phyloP scores from a whole-genome alignment of 2,797 vertebrate species.

The Spheniscus humboldti region DNA sequence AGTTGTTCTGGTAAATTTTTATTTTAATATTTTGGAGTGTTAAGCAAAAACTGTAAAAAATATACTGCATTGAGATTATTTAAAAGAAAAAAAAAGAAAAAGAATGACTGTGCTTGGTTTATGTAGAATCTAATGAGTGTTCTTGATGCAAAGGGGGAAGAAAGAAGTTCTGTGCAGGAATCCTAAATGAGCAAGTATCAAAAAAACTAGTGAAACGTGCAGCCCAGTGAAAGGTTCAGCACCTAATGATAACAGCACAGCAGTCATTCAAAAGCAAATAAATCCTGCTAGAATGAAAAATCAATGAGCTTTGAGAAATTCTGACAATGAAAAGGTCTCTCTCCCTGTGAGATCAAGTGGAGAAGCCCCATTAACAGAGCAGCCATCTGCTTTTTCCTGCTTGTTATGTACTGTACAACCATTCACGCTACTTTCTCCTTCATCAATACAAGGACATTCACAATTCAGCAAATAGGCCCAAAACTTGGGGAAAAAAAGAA shows the following conservation, averaged over 20 bases:
- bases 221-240: conserved; percentile 57
- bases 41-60: background rate
- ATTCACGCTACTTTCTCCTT: background rate
- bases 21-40: background rate
- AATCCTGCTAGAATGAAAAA: conserved; percentile 66
- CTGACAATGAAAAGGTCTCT: conserved; percentile 47
- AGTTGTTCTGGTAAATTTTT: background rate
- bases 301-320: conserved; percentile 65
- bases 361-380: conserved; percentile 57
- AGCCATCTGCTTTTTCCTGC: conserved; percentile 61
- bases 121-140: background rate
- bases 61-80: background rate
- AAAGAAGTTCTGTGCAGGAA: conserved; percentile 29
- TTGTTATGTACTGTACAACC: background rate
- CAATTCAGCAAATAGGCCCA: background rate
- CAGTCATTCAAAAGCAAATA: conserved; percentile 60
- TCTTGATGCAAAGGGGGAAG: background rate
- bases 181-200: conserved; percentile 11
- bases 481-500: background rate
- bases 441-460: background rate
- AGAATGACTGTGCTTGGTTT: background rate
- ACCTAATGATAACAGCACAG: conserved; percentile 52
- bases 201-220: conserved; percentile 41
- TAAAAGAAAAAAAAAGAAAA: background rate
- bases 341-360: conserved; percentile 48